phyloP scores from a whole-genome alignment of 2,113 vertebrate genomes.

The Gymnarchus niloticus region DNA sequence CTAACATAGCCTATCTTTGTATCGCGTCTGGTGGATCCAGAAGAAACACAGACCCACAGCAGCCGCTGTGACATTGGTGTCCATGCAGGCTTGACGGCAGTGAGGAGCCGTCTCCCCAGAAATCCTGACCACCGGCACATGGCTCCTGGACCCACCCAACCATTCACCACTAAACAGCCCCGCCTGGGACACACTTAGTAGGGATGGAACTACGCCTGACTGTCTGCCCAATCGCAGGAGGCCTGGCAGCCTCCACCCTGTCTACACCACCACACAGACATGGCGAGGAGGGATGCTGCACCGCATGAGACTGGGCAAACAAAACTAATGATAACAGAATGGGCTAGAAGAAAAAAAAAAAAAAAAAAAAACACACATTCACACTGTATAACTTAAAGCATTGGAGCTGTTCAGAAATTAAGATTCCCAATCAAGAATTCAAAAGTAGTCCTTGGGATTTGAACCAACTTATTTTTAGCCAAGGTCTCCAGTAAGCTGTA shows the following conservation, averaged over 20 bases:
- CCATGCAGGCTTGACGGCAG: neutral
- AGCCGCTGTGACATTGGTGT: neutral
- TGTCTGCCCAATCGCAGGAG: no score
- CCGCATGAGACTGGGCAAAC: neutral
- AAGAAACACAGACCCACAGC: neutral
- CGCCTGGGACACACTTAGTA: no score
- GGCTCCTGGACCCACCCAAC: neutral
- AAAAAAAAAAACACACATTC: neutral
- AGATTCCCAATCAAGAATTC: neutral
- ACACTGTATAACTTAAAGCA: neutral
- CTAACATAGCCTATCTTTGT: neutral
- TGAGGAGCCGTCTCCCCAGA: neutral
- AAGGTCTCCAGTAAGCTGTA: neutral
- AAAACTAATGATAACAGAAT: neutral
- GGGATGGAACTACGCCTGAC: no score
- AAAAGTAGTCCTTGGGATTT: neutral
- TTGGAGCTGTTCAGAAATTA: neutral
- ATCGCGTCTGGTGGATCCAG: neutral
- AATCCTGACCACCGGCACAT: neutral
- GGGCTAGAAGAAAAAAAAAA: no score
- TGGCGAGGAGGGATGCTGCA: neutral
- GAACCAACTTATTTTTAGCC: neutral
- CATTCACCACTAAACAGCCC: neutral
- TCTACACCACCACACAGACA: neutral
- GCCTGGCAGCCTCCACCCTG: neutral